Evolutionary conservation across 2,113 vertebrate species (phyloP), one percentile per base, ranked within the genome.

Genomic region (Lamprologus ornatipinnis): DNA sequence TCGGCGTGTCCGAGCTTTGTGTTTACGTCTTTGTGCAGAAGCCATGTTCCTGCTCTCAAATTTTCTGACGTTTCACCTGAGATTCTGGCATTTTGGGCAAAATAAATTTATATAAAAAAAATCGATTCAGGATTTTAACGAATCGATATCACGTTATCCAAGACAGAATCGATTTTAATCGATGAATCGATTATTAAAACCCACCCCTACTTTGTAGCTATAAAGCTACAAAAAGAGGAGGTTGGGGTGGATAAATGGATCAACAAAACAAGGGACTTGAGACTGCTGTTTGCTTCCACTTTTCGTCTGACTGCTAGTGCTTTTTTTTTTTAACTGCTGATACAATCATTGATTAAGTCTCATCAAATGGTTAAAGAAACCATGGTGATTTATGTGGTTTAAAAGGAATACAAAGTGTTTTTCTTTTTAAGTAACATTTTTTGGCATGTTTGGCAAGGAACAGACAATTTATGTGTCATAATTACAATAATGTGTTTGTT

Each of bases 371-470:
- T 42, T 70, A 4, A 42, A 42, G 19, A 45, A 70, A 26, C 65
- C n/a, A 70, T 45, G 3, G 14, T 4, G 37, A 73, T 26, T 26
- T 26, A 0, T 15, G 21, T 47, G 14, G 13, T 70, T 70, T 42
- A 42, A 1, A 45, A 70, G 5, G n/a, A 23, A 21, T 14, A 70
- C n/a, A 14, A 0, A 23, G 2, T 0, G 40, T 45, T 70, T 70
- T 23, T 23, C 14, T 45, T 42, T 42, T 23, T 42, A 10, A 47
- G 14, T 17, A 75, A 47, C 40, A 11, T 26, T 47, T 73, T 73
- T 45, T 73, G 42, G 21, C 68, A 17, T 45, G 40, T 45, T 73
- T 23, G 40, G 8, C n/a, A 73, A 17, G 1, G 9, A 21, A 47
- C 68, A 47, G 40, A 28, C 40, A 47, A 47, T 28, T 47, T 45